Percentiles rank a stretch among this genome's conserved stretches.
These are phyloP conservation scores for Caenorhabditis elegans DNA, from an alignment of 1,140 invertebrate genomes.

Conservation along the genomic window DNA sequence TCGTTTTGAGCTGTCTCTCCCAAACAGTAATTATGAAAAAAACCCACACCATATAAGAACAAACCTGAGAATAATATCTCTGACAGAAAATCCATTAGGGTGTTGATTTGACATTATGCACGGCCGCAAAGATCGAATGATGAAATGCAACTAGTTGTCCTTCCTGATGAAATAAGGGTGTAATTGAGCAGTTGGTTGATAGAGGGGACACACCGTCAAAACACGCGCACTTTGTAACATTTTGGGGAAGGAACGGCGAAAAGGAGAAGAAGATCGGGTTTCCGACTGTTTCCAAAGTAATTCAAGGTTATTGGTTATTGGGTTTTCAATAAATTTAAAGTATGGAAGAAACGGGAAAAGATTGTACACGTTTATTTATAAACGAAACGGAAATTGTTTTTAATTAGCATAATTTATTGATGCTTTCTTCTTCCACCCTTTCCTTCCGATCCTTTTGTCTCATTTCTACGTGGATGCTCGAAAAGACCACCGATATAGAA, in stretches of 20 bases:
- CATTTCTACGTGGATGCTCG: background rate
- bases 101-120: constrained; percentile 19
- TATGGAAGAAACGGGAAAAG: background rate
- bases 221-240: constrained; percentile 27
- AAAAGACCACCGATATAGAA: background rate
- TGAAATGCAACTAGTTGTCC: constrained; percentile 1
- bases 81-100: background rate
- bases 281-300: background rate
- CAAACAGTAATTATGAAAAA: too few relatives aligned
- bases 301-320: background rate
- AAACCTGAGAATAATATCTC: constrained; percentile 21
- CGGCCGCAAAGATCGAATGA: constrained; percentile 17
- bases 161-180: background rate
- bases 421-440: background rate
- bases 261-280: background rate
- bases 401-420: background rate
- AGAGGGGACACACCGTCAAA: constrained; percentile 20
- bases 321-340: background rate
- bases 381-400: too few relatives aligned
- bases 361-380: background rate
- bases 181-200: constrained; percentile 31
- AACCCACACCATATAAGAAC: background rate
- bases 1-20: too few relatives aligned
- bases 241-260: background rate
- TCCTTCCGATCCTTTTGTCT: background rate